Base-by-base conservation (phyloP, 2,113 vertebrate species). In the Melanostigma gelatinosum region DNA sequence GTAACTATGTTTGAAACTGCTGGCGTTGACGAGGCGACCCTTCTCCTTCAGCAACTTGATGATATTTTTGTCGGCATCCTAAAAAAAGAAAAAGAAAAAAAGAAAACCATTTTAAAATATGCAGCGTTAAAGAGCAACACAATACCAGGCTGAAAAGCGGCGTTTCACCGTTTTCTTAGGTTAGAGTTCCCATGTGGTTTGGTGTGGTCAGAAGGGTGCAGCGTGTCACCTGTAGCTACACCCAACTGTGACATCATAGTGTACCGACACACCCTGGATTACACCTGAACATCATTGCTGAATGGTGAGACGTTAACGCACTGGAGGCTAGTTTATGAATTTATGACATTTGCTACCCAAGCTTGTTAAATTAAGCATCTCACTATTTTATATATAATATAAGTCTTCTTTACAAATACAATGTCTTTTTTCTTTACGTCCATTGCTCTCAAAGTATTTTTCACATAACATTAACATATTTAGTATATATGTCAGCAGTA, bases 11-110 rank as follows among this genome's bases (percentile, higher is more conserved):
- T 97, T 98, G 87, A 94, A 96, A 16, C 79, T 92, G 82, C 95
- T 89, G 63, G 91, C 87, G 70, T 95, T 93, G 72, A 99, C 90
- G 57, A 99, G 94, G 29, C 98, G 96, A 20, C 96, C 97, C 0
- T 85, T 95, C 85, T 99, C 97, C 88, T 98, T 99, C 91, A 99
- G 92, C 57, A 82, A 88, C 85, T 94, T 96, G 84, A 99, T 97
- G 80, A 99, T 98, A 90, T 96, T 94, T 91, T 97, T 99, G 91
- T 99, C 98, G 63, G 97, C 97, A 83, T 99, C 98, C 98, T 99
- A 62, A 75, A 87, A 78, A 78, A 52, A n/a, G 6, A 82, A 75
- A 72, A 48, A 79, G 0, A 74, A 36, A 4, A 0, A 72, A 15
- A 64, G 2, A 57, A 57, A 24, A 27, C 1, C 2, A 29, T 18